A percentile compares a stretch with the other conserved stretches of the same genome.
phyloP scores from a whole-genome alignment of 1,140 invertebrate species.

The Drosophila lowei region DNA sequence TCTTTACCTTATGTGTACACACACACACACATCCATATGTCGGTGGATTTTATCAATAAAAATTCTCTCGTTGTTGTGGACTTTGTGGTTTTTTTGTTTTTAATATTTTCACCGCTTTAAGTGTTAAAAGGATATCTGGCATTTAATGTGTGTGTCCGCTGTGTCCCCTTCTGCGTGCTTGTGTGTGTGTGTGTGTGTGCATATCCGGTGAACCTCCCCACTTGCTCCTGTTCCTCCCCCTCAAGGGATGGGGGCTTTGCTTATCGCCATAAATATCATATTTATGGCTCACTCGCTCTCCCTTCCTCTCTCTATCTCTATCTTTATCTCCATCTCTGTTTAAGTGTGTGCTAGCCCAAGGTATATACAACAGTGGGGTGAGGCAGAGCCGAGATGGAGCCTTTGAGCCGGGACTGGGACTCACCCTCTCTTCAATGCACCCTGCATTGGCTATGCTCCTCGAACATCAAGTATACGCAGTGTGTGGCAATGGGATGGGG shows the following conservation, averaged over 20 bases:
- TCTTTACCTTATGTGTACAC: slow-evolving; percentile 2
- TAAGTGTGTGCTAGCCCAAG: slow-evolving; percentile 23
- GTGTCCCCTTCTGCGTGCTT: slow-evolving; percentile 9
- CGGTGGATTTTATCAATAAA: slow-evolving; percentile 76
- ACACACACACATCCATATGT: slow-evolving; percentile 47
- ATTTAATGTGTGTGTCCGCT: slow-evolving; percentile 63
- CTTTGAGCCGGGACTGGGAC: no score
- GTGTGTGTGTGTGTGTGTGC: slow-evolving; percentile 10
- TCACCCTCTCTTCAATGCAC: no score
- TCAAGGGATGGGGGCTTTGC: slow-evolving; percentile 27
- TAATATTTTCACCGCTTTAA: slow-evolving; percentile 81
- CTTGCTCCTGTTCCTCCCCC: no score
- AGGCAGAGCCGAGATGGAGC: no score
- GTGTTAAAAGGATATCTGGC: slow-evolving; percentile 80
- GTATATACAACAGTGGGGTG: no score
- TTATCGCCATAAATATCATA: slow-evolving; percentile 73
- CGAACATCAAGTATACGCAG: slow-evolving; percentile 71
- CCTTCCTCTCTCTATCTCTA: background rate
- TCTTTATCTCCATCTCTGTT: background rate
- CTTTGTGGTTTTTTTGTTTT: slow-evolving; percentile 79
- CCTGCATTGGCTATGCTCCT: background rate
- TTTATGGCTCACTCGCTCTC: slow-evolving; percentile 39
- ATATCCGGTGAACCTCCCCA: no score
- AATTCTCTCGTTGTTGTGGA: slow-evolving; percentile 62
- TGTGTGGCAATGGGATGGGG: slow-evolving; percentile 23